A percentile compares a stretch with the other conserved stretches of the same genome.
phyloP scores from a whole-genome alignment of 2,797 vertebrate species.

The Ctenopoma kingsleyae region DNA sequence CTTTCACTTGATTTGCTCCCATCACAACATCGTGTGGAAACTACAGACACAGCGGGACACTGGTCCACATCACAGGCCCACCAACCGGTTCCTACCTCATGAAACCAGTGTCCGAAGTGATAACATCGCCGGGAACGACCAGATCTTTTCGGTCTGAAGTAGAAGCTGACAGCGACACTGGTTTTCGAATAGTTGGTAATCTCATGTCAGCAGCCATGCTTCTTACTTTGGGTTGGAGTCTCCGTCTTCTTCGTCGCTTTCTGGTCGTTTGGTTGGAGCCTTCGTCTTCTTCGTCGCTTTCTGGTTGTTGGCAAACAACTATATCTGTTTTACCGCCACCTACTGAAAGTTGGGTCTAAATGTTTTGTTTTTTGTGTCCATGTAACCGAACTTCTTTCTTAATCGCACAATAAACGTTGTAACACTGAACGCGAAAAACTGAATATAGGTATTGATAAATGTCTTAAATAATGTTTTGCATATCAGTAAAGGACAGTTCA shows the following conservation, averaged over 20 bases:
- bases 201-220: slow-evolving; percentile 93
- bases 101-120: slow-evolving; percentile 96
- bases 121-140: slow-evolving; percentile 95
- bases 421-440: too few relatives aligned
- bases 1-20: not conserved
- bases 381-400: too few relatives aligned
- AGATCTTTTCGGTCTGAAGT: slow-evolving; percentile 84
- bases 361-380: not conserved
- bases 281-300: slow-evolving; percentile 12
- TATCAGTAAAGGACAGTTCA: too few relatives aligned
- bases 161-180: slow-evolving; percentile 50
- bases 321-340: slow-evolving; percentile 17
- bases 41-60: not conserved
- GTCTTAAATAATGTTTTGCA: too few relatives aligned
- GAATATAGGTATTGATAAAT: too few relatives aligned
- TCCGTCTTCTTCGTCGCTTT: not conserved
- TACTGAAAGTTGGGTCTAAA: not conserved
- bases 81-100: slow-evolving; percentile 88
- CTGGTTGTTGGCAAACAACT: not conserved
- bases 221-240: slow-evolving; percentile 15
- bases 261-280: not conserved
- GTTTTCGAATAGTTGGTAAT: slow-evolving; percentile 82
- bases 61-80: not conserved
- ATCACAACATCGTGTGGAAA: not conserved
- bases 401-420: too few relatives aligned